Evolutionary conservation across 2,797 vertebrate genomes (phyloP), one percentile per base, ranked within the genome.

Genomic region (Thaleichthys pacificus): DNA sequence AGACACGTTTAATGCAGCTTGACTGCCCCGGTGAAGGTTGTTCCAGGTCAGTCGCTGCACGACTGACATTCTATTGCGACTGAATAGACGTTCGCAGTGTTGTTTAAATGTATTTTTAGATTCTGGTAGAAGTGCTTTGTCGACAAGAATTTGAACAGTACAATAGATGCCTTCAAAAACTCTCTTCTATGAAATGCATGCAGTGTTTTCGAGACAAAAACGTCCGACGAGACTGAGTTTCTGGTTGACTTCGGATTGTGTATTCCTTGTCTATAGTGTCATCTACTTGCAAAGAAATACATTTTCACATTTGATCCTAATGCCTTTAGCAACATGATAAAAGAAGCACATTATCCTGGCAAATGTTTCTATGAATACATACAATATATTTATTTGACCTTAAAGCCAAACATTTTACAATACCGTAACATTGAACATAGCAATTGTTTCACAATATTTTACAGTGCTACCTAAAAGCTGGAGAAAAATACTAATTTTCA

Each of bases 21-120:
- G 66, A 67, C 66, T 67, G 66, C 47, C 47, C 17, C 17, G 15
- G 66, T 56, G 66, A 67, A 67, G 66, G 66, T 67, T 67, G 66
- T 67, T 67, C 66, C 24, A 19, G 66, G 47, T 67, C 49, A 67
- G 66, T 56, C 3, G 66, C 42, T 24, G 17, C 9, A 51, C 47
- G 7, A 30, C 47, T 30, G 66, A 67, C 66, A 8, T 67, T 26
- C 47, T 26, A n/a, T 28, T 56, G 66, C 26, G 51, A 67, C 26
- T 7, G 66, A 51, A 22, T 54, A 28, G 47, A 67, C 17, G 15
- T n/a, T 56, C 19, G 0, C 51, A n/a, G 15, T 56, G 15, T 56
- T 21, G 21, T 28, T 17, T 30, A 54, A 17, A 12, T 54, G 19
- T 54, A 19, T 51, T 28, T 56, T 56, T 56, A 56, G 17, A n/a